Evolutionary conservation across 2,797 vertebrate genomes (phyloP), one percentile per base, ranked within the genome.

Genomic region (Myotis daubentonii): DNA sequence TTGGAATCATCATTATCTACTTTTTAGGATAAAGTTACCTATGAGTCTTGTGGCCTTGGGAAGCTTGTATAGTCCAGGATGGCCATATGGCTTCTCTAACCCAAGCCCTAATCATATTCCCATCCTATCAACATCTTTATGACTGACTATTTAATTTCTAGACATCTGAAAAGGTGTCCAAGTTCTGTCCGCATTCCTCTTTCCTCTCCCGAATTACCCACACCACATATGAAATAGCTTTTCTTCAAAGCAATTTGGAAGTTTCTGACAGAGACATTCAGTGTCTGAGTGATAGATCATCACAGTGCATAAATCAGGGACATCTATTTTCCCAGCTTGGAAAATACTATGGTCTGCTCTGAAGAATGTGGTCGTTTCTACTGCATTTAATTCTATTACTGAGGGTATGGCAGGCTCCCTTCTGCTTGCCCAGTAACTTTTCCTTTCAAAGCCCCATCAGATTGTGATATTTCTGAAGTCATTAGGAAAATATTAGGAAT

Each of bases 181-280:
- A 41, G 5, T 86, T 74, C 33, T 72, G 20, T 68, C 66, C 93
- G 38, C 33, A 60, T 91, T 91, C 93, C 60, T 83, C 51, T 75
- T 84, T 82, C 4, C 8, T 78, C 36, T 80, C n/a, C n/a, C 51
- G 25, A 70, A 75, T 74, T 68, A 72, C 17, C 78, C 22, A 23
- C 2, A 62, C 17, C 51, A 33, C 68, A 38, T 41, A 62, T 79
- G 62, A 80, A 74, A 6, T 70, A 70, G n/a, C 44, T 85, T 94
- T 70, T 92, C 55, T 65, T 90, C 55, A 47, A 62, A 88, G 86
- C n/a, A 82, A 16, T 79, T 72, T 93, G 68, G 33, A 86, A 94
- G 71, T 57, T 87, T 93, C 86, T 55, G 70, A 87, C 53, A 72
- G 80, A 74, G 20, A 3, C 23, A 11, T 53, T 80, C 60, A 71